Evolutionary conservation across 2,888 invertebrate genomes (phyloP).

Genomic region (Ditula angustiorana): DNA sequence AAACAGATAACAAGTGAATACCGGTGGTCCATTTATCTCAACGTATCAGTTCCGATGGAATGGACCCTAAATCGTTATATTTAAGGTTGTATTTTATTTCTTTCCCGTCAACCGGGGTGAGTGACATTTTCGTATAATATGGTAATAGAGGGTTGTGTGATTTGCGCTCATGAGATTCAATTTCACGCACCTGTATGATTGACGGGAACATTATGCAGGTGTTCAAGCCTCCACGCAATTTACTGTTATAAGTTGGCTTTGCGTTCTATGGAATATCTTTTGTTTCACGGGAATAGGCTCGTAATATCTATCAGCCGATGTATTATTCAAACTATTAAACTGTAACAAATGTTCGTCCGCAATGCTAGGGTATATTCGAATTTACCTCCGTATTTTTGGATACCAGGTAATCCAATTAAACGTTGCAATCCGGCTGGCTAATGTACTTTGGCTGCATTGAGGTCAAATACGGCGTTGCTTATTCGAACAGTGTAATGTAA

Average conservation of each 20-base stretch:
- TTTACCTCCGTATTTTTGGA: constrained; percentile 3
- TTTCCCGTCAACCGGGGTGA: constrained; percentile 46
- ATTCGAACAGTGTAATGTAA: constrained; percentile 3
- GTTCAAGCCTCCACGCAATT: constrained; percentile 67
- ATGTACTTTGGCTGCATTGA: not conserved
- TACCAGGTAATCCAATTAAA: not conserved
- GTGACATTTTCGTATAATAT: constrained; percentile 57
- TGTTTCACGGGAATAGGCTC: constrained; percentile 44
- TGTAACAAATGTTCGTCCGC: constrained; percentile 23
- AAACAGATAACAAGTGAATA: constrained; percentile 53
- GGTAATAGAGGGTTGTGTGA: constrained; percentile 72
- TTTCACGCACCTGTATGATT: constrained; percentile 79
- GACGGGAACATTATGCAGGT: constrained; percentile 77
- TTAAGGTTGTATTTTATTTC: constrained; percentile 50
- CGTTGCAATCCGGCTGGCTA: not conserved
- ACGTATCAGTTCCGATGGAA: constrained; percentile 35
- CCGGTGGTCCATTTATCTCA: constrained; percentile 48
- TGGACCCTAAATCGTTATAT: constrained; percentile 43
- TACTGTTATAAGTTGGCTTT: constrained; percentile 61
- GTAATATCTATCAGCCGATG: constrained; percentile 26
- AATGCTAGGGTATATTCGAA: constrained; percentile 8
- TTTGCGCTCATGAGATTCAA: constrained; percentile 82
- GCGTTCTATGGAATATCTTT: constrained; percentile 58
- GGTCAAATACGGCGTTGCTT: not conserved
- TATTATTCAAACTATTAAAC: constrained; percentile 31